These are phyloP conservation scores for Morone saxatilis DNA, from an alignment of 2,113 vertebrate species.

Conservation along the genomic window DNA sequence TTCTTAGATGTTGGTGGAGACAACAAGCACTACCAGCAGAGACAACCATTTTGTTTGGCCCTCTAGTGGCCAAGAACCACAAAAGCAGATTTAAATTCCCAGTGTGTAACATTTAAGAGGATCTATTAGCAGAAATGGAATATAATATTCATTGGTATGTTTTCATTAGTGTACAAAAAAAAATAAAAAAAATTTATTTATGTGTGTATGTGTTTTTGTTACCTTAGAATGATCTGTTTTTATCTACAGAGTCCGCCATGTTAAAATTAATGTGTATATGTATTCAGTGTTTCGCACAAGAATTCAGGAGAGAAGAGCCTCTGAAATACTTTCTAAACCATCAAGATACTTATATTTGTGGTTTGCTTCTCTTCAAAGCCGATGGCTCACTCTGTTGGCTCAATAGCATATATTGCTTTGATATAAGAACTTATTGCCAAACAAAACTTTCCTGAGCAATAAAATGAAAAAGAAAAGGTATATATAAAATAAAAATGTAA, in stretches of 20 bases:
- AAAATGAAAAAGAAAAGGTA: constrained; percentile 7
- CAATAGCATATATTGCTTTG: neutral
- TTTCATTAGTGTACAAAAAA: too few species aligned
- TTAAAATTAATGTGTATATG: neutral
- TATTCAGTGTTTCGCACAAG: neutral
- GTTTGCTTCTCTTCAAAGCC: neutral
- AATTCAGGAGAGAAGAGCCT: neutral
- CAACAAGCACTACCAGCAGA: neutral
- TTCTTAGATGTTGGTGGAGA: too few species aligned
- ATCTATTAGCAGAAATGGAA: too few species aligned
- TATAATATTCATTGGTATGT: too few species aligned
- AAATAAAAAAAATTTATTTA: too few species aligned
- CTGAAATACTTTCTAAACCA: neutral
- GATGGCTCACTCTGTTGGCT: neutral
- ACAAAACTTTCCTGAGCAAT: neutral
- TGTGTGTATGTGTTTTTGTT: too few species aligned
- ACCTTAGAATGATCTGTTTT: too few species aligned
- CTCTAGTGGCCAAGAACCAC: neutral
- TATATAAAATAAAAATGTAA: neutral
- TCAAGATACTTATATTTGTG: neutral
- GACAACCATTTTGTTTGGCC: neutral
- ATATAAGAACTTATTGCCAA: neutral
- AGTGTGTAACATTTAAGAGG: too few species aligned
- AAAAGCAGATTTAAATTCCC: neutral
- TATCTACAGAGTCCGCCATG: too few species aligned